These are phyloP conservation scores for Crossoptilon crossoptilon DNA, from an alignment of 2,797 vertebrate species.

Conservation along the genomic window DNA sequence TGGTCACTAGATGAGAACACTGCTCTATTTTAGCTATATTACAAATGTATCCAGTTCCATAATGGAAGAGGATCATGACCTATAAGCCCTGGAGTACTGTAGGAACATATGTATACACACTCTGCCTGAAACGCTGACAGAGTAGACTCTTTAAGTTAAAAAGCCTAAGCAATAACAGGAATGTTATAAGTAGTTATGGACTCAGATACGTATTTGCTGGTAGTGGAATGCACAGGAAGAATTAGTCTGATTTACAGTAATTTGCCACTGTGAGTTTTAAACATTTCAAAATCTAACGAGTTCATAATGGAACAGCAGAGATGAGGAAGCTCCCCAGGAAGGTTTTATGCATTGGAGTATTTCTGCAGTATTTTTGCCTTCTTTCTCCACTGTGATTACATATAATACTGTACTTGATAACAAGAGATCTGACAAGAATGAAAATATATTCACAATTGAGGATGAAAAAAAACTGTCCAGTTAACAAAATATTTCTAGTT, in stretches of 20 bases:
- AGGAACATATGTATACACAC: background rate
- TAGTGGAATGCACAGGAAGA: conserved; percentile 65
- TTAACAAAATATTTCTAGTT: background rate
- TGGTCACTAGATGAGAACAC: background rate
- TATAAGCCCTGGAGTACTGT: conserved; percentile 53
- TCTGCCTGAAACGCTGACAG: background rate
- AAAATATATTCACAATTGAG: background rate
- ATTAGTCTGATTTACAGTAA: conserved; percentile 66
- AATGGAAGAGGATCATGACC: conserved; percentile 42
- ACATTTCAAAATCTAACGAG: background rate
- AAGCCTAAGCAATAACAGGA: conserved; percentile 61
- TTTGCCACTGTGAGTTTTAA: conserved; percentile 67
- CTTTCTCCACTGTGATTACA: conserved; percentile 37
- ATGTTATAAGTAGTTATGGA: conserved; percentile 67
- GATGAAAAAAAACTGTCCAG: background rate
- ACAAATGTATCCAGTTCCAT: background rate
- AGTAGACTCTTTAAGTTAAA: conserved; percentile 66
- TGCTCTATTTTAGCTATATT: background rate
- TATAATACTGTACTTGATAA: conserved; percentile 7
- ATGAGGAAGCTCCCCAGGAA: conserved; percentile 46
- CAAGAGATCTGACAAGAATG: background rate
- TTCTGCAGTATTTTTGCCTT: conserved; percentile 19
- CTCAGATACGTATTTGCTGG: conserved; percentile 70
- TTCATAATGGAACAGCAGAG: conserved; percentile 37
- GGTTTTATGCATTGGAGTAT: conserved; percentile 29